phyloP scores from a whole-genome alignment of 1,140 invertebrate species.

The Trachelipus rathkii region DNA sequence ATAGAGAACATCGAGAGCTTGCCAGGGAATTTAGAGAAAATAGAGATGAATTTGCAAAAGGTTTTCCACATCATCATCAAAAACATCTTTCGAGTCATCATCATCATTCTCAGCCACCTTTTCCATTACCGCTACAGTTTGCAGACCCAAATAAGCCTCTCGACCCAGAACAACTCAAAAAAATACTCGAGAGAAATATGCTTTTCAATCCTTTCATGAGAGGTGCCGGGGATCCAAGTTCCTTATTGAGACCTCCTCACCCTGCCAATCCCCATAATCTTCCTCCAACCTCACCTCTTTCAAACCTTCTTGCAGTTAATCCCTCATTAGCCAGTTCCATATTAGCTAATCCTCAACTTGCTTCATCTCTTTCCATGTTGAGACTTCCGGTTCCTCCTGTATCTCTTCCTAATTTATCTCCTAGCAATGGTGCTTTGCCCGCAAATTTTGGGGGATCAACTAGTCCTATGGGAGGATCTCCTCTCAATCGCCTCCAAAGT shows the following conservation, averaged over 20 bases:
- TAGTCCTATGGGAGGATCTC: conserved; percentile 55
- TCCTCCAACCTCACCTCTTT: conserved; percentile 42
- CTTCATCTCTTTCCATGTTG: conserved; percentile 42
- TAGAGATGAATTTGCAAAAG: conserved; percentile 22
- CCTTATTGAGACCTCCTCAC: conserved; percentile 47
- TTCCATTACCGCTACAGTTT: conserved; percentile 7
- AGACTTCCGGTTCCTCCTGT: conserved; percentile 57
- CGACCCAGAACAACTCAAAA: conserved; percentile 42
- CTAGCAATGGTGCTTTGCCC: conserved; percentile 54
- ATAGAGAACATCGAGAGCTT: conserved; percentile 4
- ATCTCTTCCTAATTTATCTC: conserved; percentile 58
- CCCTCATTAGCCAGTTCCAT: conserved; percentile 40
- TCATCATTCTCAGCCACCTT: conserved; percentile 49
- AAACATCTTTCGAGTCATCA: conserved; percentile 42
- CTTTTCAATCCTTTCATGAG: conserved; percentile 42
- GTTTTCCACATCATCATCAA: conserved; percentile 32
- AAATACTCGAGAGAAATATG: conserved; percentile 43
- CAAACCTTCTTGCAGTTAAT: conserved; percentile 50
- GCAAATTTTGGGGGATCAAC: conserved; percentile 44
- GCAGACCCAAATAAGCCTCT: conserved; percentile 35
- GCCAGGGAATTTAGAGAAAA: not conserved
- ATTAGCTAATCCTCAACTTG: conserved; percentile 41
- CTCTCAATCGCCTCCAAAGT: conserved; percentile 80
- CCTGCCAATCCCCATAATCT: conserved; percentile 49
- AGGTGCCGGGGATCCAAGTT: conserved; percentile 32